Base-by-base conservation (phyloP, 1,140 invertebrate species). In the Elymnias hypermnestra region DNA sequence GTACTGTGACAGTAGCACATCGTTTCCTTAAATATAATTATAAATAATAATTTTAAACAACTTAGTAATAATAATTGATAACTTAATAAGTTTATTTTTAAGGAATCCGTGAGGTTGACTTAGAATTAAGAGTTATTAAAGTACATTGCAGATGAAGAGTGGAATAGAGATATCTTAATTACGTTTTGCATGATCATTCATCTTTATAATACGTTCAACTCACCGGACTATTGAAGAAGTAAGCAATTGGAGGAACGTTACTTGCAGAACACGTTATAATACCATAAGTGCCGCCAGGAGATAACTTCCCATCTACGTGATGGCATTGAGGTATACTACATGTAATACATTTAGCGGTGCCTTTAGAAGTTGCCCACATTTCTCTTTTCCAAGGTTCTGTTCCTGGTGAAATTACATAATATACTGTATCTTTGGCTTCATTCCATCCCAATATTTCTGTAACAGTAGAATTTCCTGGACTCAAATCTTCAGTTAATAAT, bases 401-500 rank as follows among this genome's bases (percentile, higher is more conserved):
- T 3, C 74, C 71, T 10, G 82, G 81, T 4, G 86, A 87, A 2
- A 76, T 82, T 47, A 88, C 66, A 54, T 87, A 90, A 64, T 89
- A 89, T 13, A 76, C 64, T 2, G 73, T 73, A 57, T 89, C 83
- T 7, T 73, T 73, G n/a, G 71, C 69, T 22, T 85, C 35, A 25
- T 89, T 81, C 71, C 82, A 82, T 3, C 86, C 82, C 5, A 88
- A 65, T 21, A 88, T 77, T 5, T 66, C 53, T 0, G 65, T 71
- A 0, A 86, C 86, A 0, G 88, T 88, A 18, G 77, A 86, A 38
- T 88, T 72, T 31, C 88, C 88, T 15, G 87, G 88, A 33, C 94
- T 96, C 31, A 96, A 77, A 28, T 92, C 89, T 40, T 79, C 78
- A 3, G 57, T 79, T 13, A 66, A 57, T 9, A 63, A 35, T 6